These are phyloP conservation scores for Capra hircus DNA, from an alignment of 2,113 vertebrate species.

Conservation along the genomic window DNA sequence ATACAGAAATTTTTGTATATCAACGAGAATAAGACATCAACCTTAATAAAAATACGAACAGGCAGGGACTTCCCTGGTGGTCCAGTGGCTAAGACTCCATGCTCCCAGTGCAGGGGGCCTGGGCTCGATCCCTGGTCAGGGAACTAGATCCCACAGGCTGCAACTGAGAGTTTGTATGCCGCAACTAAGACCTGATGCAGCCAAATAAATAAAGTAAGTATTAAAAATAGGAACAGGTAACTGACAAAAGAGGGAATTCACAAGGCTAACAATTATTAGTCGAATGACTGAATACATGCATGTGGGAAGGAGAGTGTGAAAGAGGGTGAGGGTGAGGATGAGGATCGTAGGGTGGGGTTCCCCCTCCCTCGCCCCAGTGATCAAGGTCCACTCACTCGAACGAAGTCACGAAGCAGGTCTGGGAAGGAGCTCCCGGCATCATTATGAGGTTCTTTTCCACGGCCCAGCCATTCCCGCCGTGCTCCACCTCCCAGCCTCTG, in stretches of 20 bases:
- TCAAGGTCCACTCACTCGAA: conserved; percentile 56
- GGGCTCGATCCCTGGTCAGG: not conserved
- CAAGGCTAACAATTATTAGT: not conserved
- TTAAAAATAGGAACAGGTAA: not conserved
- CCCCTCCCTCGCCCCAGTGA: not conserved
- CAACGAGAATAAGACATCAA: not conserved
- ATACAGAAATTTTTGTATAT: not conserved
- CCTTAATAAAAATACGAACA: not conserved
- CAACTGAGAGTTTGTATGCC: not conserved
- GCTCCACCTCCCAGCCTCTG: conserved; percentile 57
- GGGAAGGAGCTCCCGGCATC: conserved; percentile 61
- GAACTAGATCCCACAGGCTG: not conserved
- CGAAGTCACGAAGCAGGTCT: conserved; percentile 74
- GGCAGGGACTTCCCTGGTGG: not conserved
- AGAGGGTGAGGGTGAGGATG: not conserved
- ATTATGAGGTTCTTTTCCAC: conserved; percentile 54
- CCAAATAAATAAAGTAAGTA: not conserved
- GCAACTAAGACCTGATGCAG: not conserved
- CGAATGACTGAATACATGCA: not conserved
- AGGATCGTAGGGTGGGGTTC: not conserved
- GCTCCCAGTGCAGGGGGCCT: not conserved
- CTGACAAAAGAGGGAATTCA: not conserved
- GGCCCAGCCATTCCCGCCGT: conserved; percentile 59
- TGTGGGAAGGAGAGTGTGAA: not conserved
- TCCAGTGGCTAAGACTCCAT: not conserved